Evolutionary conservation across 92 coral and sea anemone species (phyloP).

Genomic region (Scolanthus callimorphus): DNA sequence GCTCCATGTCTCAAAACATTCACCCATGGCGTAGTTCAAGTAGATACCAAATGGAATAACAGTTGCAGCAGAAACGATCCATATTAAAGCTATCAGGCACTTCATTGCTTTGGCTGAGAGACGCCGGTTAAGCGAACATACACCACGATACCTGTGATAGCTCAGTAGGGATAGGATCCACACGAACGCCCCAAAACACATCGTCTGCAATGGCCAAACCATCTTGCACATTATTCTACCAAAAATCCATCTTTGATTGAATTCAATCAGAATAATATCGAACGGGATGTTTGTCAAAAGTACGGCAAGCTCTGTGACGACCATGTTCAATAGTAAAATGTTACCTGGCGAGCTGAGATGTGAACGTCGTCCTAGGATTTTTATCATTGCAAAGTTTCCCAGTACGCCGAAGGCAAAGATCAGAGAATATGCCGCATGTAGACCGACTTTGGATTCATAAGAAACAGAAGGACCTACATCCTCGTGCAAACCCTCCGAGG

Average conservation of each 20-base stretch:
- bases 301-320: constrained; percentile 61
- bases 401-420: constrained; percentile 54
- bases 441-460: too few relatives aligned
- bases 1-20: constrained; percentile 71
- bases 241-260: constrained; percentile 51
- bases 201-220: constrained; percentile 71
- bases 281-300: constrained; percentile 62
- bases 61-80: constrained; percentile 43
- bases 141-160: constrained; percentile 59
- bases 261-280: constrained; percentile 40
- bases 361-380: constrained; percentile 35
- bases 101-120: constrained; percentile 5
- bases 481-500: too few relatives aligned
- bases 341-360: constrained; percentile 49
- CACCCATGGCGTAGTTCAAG: constrained; percentile 32
- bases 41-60: constrained; percentile 58
- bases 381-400: constrained; percentile 70
- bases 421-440: constrained; percentile 31
- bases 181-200: constrained; percentile 65
- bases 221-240: constrained; percentile 64
- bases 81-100: constrained; percentile 26
- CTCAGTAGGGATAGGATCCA: constrained; percentile 61
- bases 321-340: constrained; percentile 60
- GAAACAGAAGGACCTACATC: too few relatives aligned
- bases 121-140: constrained; percentile 21